Evolutionary conservation across 1,140 invertebrate species (phyloP).

Genomic region (Microplitis demolitor): DNA sequence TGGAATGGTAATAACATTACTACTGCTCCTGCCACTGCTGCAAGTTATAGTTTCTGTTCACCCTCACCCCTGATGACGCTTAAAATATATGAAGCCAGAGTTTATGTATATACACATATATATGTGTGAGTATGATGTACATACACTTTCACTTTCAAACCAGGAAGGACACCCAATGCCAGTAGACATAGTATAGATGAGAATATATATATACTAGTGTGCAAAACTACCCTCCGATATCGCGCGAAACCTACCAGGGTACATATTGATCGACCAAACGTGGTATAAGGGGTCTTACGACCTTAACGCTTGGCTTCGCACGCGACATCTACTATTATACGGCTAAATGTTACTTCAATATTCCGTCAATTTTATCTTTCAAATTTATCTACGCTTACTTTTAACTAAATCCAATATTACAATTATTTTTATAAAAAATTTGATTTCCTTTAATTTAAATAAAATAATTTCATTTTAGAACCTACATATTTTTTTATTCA

Average conservation of each 20-base stretch:
- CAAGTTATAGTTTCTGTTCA: not conserved
- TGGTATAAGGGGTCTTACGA: not conserved
- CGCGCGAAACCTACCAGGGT: conserved; percentile 13
- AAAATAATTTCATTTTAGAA: too few relatives aligned
- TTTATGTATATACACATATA: not conserved
- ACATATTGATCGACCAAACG: conserved; percentile 18
- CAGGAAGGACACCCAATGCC: not conserved
- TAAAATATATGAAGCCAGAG: not conserved
- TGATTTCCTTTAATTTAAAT: too few relatives aligned
- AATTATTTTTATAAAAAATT: not conserved
- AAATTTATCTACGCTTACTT: not conserved
- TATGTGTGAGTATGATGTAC: not conserved
- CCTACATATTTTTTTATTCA: too few relatives aligned
- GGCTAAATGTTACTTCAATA: not conserved
- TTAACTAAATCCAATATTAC: not conserved
- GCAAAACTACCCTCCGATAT: conserved; percentile 6
- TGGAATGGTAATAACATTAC: conserved; percentile 7
- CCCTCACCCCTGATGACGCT: not conserved
- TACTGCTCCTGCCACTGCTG: not conserved
- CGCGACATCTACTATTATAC: conserved; percentile 13
- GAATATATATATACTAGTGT: not conserved
- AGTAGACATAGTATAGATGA: not conserved
- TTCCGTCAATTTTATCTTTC: not conserved
- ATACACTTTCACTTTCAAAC: conserved; percentile 21
- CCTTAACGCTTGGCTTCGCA: conserved; percentile 22